Evolutionary conservation across 2,888 invertebrate genomes (phyloP), one percentile per base, ranked within the genome.

Genomic region (Mantis religiosa): DNA sequence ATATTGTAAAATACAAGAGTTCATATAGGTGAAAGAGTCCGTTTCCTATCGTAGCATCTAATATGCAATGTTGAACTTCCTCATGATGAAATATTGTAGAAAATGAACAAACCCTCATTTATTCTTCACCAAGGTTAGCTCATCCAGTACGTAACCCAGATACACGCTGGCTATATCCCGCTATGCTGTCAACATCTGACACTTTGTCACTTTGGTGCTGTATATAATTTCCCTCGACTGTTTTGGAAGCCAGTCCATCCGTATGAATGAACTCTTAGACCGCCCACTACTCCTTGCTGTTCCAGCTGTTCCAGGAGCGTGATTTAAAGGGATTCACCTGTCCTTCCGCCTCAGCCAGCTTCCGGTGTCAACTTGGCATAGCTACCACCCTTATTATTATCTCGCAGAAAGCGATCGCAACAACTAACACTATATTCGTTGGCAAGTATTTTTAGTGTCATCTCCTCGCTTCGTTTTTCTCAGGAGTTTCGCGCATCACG

Each of bases 281-380:
- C 82, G 82, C 87, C 87, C 87, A 87, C 82, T 71, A 81, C 71
- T 82, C 28, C 41, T 47, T 85, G 47, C 15, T 28, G 85, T 85
- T 47, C 85, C 85, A 85, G 47, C 85, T 85, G 85, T 85, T 82
- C 87, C 82, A 28, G 86, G 82, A 30, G 30, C 25, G 87, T 88
- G 89, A 89, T 89, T 89, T 89, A 88, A 47, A 85, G 20, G 71
- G 84, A 83, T 54, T 88, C 89, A 89, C 89, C 89, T 89, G 89
- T 85, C 34, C 88, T 88, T 88, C 88, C 89, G 89, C 34, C 89
- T 88, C 88, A 88, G 30, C 20, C 20, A 3, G 25, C 54, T 82
- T 30, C 28, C 20, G 54, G 54, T 71, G 54, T 71, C 54, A 71
- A 71, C 54, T 71, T 71, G 54, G 54, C 54, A 71, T 71, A 14